Percentiles rank a stretch among this genome's conserved stretches.
phyloP scores from a whole-genome alignment of 2,888 invertebrate species.

The Pimpla rufipes region DNA sequence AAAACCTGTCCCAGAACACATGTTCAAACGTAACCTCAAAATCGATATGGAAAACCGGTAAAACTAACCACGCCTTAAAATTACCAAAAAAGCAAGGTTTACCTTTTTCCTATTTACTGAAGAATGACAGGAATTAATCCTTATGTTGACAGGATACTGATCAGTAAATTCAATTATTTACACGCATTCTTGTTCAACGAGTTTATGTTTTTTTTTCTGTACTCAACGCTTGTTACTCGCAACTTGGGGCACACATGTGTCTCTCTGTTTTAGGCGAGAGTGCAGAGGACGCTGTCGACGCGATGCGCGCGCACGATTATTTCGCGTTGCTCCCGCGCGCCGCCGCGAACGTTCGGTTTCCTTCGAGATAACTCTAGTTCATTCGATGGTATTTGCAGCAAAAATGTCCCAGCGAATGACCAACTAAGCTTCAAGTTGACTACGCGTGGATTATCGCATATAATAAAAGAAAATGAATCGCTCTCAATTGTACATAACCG shows the following conservation, averaged over 20 bases:
- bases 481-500: background rate
- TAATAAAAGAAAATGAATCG: background rate
- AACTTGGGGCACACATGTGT: background rate
- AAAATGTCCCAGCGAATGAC: background rate
- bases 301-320: constrained; percentile 11
- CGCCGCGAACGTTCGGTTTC: constrained; percentile 7
- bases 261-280: background rate
- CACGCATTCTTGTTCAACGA: constrained; percentile 22
- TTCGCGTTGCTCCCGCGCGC: background rate
- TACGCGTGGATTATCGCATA: background rate
- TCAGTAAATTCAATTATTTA: constrained; percentile 3
- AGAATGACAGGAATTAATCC: background rate
- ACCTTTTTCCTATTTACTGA: background rate
- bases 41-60: constrained; percentile 14
- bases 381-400: background rate
- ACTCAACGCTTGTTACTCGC: background rate
- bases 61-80: background rate
- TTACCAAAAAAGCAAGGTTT: constrained; percentile 7
- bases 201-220: constrained; percentile 8
- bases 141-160: background rate
- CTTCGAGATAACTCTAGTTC: constrained; percentile 16
- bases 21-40: constrained; percentile 34
- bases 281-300: background rate
- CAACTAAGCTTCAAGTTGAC: background rate
- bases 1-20: background rate